Evolutionary conservation across 30 jellyfish, hydroid and myxozoan genomes (phyloP), one percentile per base, ranked within the genome.

Genomic region (Kudoa iwatai): DNA sequence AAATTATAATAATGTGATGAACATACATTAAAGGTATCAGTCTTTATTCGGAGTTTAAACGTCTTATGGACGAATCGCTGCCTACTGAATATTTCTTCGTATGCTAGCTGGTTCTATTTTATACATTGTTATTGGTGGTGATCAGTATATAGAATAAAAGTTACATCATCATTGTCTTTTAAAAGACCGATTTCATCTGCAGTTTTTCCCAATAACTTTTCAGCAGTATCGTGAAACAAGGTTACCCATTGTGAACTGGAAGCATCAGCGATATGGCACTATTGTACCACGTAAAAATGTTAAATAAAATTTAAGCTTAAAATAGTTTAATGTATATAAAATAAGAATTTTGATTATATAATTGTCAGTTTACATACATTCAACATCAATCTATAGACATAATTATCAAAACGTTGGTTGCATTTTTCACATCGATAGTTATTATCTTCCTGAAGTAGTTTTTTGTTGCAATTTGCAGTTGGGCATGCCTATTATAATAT

Each of bases 401-500:
- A 81, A 45, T 64, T 83, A 2, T 82, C 86, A 20, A 48, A 58
- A 13, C 59, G 42, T 35, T 62, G 48, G 55, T 81, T 65, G 67
- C 99, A 81, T 42, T 81, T 81, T 35, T 81, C 99, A 42, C 99
- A 81, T 47, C 99, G 38, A 50, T 35, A 81, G 25, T 54, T 60
- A 22, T 77, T 85, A 28, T 7, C 11, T 18, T 65, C 87, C 38
- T 81, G 89, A 18, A 65, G 52, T 40, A 81, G 89, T 49, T 81
- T 81, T 43, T 81, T 81, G 64, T 81, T 64, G 59, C 99, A 81
- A 2, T 81, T 88, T 20, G 56, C 61, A 45, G 86, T 58, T 41
- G 99, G 99, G 48, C 99, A 81, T 9, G 99, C 99, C 99, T 62
- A 21, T 17, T 22, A 20, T 18, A 21, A 2, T 15, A 26, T 17